A percentile compares a stretch with the other conserved stretches of the same genome.
These are phyloP conservation scores for Malurus splendens DNA, from an alignment of 2,797 vertebrate species.

Conservation along the genomic window DNA sequence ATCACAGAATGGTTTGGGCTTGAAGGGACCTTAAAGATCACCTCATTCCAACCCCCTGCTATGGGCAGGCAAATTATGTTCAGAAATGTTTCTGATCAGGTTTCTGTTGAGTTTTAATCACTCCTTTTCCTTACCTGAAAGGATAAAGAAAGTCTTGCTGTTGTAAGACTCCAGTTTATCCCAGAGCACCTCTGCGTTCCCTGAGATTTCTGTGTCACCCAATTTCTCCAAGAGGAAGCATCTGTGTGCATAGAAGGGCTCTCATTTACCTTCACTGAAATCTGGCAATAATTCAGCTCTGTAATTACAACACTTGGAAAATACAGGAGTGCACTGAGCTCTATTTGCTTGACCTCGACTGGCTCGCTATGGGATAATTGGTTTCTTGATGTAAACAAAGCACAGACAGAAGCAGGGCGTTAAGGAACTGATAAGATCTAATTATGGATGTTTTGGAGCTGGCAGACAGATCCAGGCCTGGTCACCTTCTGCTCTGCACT, in stretches of 20 bases:
- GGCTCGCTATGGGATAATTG: slow-evolving; percentile 15
- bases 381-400: slow-evolving; percentile 25
- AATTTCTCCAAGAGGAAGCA: background rate
- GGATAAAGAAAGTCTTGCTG: background rate
- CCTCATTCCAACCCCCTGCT: background rate
- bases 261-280: background rate
- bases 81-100: background rate
- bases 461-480: background rate
- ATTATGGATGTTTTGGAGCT: background rate
- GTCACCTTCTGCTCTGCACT: slow-evolving; percentile 37
- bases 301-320: background rate
- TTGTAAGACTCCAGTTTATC: background rate
- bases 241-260: background rate
- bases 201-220: background rate
- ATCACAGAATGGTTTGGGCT: background rate
- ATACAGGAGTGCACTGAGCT: background rate
- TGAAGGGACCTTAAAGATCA: background rate
- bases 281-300: background rate
- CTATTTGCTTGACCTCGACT: background rate
- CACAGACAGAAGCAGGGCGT: background rate
- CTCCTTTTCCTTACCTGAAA: background rate
- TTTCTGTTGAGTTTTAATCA: background rate
- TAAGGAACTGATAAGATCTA: slow-evolving; percentile 18
- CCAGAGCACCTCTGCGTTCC: background rate
- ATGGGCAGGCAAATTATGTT: background rate